Evolutionary conservation across 2,888 invertebrate species (phyloP), one percentile per base, ranked within the genome.

Genomic region (Tryphoninae sp.): DNA sequence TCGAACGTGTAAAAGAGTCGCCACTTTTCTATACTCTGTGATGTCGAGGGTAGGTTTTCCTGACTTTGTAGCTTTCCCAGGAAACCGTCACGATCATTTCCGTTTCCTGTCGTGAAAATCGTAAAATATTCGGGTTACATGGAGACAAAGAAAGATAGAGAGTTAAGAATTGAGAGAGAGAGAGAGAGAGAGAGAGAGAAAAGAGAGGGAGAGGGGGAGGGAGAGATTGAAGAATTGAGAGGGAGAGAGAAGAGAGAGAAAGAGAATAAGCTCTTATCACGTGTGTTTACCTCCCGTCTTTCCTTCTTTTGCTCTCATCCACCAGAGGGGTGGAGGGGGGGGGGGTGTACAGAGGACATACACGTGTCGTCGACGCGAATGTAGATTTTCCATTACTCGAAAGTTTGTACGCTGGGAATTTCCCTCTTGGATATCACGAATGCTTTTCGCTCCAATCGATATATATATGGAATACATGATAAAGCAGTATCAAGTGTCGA

Each of bases 361-460:
- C 78, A 78, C 61, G 59, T 74, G 74, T 81, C 59, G 55, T 51
- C 51, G 58, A 2, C n/a, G 78, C 33, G 75, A 78, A 78, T 78
- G 78, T 75, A 81, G 64, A 74, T 74, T 81, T 81, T 78, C 81
- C 74, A 81, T 81, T 81, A 81, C 71, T 75, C 75, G 81, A 72
- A 67, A 75, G 78, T 78, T 81, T 75, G 78, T 59, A 51, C 59
- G 53, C 42, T 45, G n/a, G 49, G 67, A 71, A 72, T 78, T 62
- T 67, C 67, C 40, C 77, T 55, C 75, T 55, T 73, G 73, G 62
- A 22, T 59, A 67, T 67, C 58, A 59, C n/a, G n/a, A 26, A 79
- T 79, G 49, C 53, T 6, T 23, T 45, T 49, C 53, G 11, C 49
- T 53, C 26, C 16, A 23, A n/a, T 42, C 16, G n/a, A 33, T 40